Base-by-base conservation (phyloP, 2,888 invertebrate genomes). In the Gortyna flavago region DNA sequence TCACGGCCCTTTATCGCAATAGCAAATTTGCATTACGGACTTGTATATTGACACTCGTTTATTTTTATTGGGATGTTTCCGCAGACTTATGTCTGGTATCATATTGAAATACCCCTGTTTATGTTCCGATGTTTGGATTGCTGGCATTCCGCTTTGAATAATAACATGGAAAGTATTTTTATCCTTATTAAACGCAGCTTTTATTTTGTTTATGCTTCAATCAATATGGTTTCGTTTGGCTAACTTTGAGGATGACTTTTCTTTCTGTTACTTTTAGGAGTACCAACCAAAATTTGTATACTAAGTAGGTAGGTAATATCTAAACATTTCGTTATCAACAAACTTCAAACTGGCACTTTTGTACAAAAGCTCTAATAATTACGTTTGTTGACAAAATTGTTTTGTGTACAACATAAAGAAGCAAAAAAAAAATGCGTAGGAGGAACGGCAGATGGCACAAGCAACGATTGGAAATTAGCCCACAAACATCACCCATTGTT, bases 401-500 rank as follows among this genome's bases (percentile, higher is more conserved):
- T 75, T 66, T 35, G 21, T 81, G 25, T 72, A 32, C 38, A 64
- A 75, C 64, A 79, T 35, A 77, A 84, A 87, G 77, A 81, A 83
- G 66, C n/a, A 48, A 88, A 83, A 82, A 48, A 88, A 83, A 82
- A 89, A 86, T 81, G 77, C 70, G 66, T 77, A 71, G 59, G 64
- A 85, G 70, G 84, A 78, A 89, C 90, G 94, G 93, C 96, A 96
- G 96, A 96, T 96, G 96, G 95, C 61, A 83, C 87, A 88, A 89
- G 84, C 85, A 88, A 86, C 88, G 90, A 89, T 91, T 92, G 90
- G 88, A 91, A 92, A 93, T 90, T 93, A 93, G 92, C 89, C 88
- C 87, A 91, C 92, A 93, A 94, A 94, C 94, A 93, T 92, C 88
- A 90, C 90, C 91, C 94, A 93, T 94, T 95, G 94, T 95, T 93